Conservation (phyloP, 2,113 vertebrate genomes). For the Dromiciops gliroides region DNA sequence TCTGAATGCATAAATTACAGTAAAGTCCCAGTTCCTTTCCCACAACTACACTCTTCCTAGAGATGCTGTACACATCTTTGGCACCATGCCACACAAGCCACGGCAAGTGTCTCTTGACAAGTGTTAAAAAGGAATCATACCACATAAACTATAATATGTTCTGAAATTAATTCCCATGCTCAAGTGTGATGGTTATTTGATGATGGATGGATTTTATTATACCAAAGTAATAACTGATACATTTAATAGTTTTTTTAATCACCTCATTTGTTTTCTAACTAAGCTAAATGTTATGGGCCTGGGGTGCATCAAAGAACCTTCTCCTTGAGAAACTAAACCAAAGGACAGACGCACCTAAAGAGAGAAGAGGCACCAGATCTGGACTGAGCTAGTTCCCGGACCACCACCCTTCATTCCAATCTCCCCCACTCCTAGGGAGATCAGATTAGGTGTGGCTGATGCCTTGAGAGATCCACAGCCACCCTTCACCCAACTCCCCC, state of each 20-base stretch:
- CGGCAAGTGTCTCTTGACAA: background rate
- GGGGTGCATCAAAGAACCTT: too few relatives aligned
- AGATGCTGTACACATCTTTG: background rate
- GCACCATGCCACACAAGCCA: background rate
- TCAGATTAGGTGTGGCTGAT: too few relatives aligned
- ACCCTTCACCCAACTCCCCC: too few relatives aligned
- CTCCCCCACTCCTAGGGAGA: too few relatives aligned
- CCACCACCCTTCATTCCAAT: too few relatives aligned
- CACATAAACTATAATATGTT: constrained; percentile 3
- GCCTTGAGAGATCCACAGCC: too few relatives aligned
- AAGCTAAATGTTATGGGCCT: too few relatives aligned
- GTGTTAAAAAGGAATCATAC: background rate
- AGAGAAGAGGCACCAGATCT: too few relatives aligned
- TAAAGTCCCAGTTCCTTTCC: background rate
- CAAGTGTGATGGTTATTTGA: background rate
- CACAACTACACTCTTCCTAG: background rate
- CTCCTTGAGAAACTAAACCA: too few relatives aligned
- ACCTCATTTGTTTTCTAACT: constrained; percentile 26
- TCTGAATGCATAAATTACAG: background rate
- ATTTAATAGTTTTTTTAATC: background rate
- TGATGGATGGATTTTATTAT: background rate
- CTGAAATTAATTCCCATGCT: constrained; percentile 1
- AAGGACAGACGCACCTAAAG: too few relatives aligned
- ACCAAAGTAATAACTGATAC: background rate
- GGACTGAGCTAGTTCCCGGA: too few relatives aligned